Base-by-base conservation (phyloP, 2,113 vertebrate genomes). In the Geococcyx californianus region DNA sequence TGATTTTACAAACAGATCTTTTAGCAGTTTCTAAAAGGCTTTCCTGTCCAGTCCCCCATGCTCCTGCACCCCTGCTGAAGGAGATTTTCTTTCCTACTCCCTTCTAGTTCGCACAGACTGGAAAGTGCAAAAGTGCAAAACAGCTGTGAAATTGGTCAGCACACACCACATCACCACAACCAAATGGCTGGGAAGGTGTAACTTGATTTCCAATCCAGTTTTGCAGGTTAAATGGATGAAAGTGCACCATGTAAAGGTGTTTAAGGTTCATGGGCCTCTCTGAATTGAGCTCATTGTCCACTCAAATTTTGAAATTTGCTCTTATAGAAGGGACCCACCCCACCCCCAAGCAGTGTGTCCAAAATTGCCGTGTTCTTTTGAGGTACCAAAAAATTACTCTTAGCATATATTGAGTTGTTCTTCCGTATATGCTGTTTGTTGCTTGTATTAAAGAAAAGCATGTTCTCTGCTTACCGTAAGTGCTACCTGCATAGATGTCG, bases 301-400 rank as follows among this genome's bases (percentile, higher is more conserved):
- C 17, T 25, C 59, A 26, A 9, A 14, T 56, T n/a, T n/a, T 24
- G 24, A 31, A 62, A 42, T 26, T 17, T 29, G 40, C 14, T 55
- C 8, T 31, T 7, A 5, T 16, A 40, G 72, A 54, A 45, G 44
- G 33, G 11, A 9, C 23, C 18, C 10, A 33, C 36, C 21, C 3
- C 2, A 10, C 3, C 21, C 18, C 38, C 24, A 15, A 13, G 7
- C 0, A 33, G 20, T 8, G 4, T 3, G 17, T 16, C 20, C 29
- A 28, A 16, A 34, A 42, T 29, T 59, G 44, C 21, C 0, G 0
- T 56, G 40, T 4, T n/a, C 13, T 69, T 78, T 14, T 56, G 60
- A 24, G 36, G 47, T 73, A 59, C 23, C 34, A 11, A 8, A 44
- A 26, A 20, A 31, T 51, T 51, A 28, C 42, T 21, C 19, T 38